Conservation (phyloP, 2,113 vertebrate genomes). For the Copsychus sechellarum region DNA sequence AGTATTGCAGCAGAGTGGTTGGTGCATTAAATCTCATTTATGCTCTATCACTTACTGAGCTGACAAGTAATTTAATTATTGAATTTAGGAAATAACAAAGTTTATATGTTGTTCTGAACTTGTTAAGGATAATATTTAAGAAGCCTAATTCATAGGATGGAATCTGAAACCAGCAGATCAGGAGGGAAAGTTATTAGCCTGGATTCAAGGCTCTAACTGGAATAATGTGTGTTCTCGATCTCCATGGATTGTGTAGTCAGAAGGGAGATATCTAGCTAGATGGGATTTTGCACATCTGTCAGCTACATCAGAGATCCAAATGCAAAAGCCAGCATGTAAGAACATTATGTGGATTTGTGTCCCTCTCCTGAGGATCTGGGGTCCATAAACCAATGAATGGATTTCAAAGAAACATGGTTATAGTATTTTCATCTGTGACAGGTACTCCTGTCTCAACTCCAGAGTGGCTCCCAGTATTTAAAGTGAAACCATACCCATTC, state of each 20-base stretch:
- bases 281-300: slow-evolving; percentile 65
- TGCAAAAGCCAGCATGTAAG: slow-evolving; percentile 47
- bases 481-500: background rate
- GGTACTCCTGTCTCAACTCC: background rate
- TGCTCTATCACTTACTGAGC: background rate
- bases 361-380: slow-evolving; percentile 35
- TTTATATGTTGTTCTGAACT: background rate
- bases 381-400: slow-evolving; percentile 49
- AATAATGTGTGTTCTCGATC: background rate
- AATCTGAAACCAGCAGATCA: background rate
- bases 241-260: background rate
- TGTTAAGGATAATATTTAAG: background rate
- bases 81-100: background rate
- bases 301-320: slow-evolving; percentile 60
- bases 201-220: background rate
- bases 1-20: background rate
- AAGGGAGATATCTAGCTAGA: slow-evolving; percentile 48
- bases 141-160: background rate
- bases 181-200: background rate
- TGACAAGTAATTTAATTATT: background rate
- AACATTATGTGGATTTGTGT: slow-evolving; percentile 62
- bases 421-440: slow-evolving; percentile 41
- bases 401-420: slow-evolving; percentile 42
- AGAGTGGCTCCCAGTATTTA: background rate
- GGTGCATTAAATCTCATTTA: background rate